These are phyloP conservation scores for Diachrysia chrysitis DNA, from an alignment of 2,888 invertebrate genomes.

Conservation along the genomic window DNA sequence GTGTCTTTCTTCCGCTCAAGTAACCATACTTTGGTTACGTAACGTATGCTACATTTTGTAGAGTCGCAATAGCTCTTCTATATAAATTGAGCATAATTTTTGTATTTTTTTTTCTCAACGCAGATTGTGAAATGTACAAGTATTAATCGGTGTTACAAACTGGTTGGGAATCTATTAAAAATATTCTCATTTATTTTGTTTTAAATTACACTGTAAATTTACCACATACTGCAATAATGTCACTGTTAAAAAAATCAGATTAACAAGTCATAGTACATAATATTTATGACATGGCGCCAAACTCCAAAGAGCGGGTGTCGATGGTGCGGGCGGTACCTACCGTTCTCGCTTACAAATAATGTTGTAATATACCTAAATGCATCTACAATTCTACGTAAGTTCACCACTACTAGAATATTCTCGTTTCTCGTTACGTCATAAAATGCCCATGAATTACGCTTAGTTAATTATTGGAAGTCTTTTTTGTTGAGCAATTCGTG, in stretches of 20 bases:
- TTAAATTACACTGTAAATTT: too few species aligned
- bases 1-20: too few species aligned
- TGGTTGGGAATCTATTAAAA: too few species aligned
- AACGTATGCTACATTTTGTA: too few species aligned
- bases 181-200: too few species aligned
- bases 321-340: conserved; percentile 10
- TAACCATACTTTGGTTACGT: too few species aligned
- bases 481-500: conserved; percentile 82
- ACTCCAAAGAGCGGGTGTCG: conserved; percentile 16
- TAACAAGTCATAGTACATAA: background rate
- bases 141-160: too few species aligned
- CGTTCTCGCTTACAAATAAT: conserved; percentile 17
- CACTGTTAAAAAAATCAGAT: background rate
- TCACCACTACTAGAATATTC: conserved; percentile 34
- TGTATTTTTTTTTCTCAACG: too few species aligned
- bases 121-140: too few species aligned
- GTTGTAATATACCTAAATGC: conserved; percentile 21
- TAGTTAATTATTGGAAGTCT: conserved; percentile 78
- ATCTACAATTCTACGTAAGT: conserved; percentile 11
- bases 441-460: conserved; percentile 65
- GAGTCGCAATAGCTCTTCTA: too few species aligned
- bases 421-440: conserved; percentile 58
- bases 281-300: conserved; percentile 26
- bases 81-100: too few species aligned
- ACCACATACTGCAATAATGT: background rate